Evolutionary conservation across 2,113 vertebrate genomes (phyloP).

Genomic region (Tetrao urogallus): DNA sequence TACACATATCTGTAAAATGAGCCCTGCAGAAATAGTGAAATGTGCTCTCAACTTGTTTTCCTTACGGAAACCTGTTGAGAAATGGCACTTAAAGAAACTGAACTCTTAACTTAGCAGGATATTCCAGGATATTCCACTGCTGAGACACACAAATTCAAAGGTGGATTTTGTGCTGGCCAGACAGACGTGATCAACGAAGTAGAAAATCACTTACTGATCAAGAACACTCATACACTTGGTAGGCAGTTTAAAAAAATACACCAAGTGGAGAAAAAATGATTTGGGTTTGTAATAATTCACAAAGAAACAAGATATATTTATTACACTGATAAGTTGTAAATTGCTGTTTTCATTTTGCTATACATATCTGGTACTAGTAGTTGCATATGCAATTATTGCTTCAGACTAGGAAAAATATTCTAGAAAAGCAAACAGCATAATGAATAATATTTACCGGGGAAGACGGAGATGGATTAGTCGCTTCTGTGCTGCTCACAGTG

Average conservation of each 20-base stretch:
- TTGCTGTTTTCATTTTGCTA: neutral
- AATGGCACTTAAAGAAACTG: neutral
- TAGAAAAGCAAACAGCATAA: conserved; percentile 49
- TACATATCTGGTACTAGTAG: neutral
- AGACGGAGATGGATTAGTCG: conserved; percentile 56
- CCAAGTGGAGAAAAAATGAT: rapidly evolving
- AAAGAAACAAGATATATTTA: neutral
- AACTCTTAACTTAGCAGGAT: neutral
- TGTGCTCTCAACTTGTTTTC: neutral
- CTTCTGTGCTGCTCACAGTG: conserved; percentile 50
- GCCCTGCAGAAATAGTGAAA: neutral
- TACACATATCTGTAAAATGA: rapidly evolving
- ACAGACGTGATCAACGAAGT: neutral
- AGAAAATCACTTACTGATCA: neutral
- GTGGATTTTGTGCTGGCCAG: neutral
- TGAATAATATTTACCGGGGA: conserved; percentile 55
- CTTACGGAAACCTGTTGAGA: neutral
- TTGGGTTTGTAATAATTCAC: neutral
- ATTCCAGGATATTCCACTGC: neutral
- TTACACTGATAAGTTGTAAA: neutral
- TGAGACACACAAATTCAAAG: neutral
- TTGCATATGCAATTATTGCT: conserved; percentile 19
- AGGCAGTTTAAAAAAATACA: neutral
- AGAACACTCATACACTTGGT: neutral
- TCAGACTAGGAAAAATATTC: conserved; percentile 25